Conservation (phyloP, 2,888 invertebrate genomes). For the Coelinius sp. region DNA sequence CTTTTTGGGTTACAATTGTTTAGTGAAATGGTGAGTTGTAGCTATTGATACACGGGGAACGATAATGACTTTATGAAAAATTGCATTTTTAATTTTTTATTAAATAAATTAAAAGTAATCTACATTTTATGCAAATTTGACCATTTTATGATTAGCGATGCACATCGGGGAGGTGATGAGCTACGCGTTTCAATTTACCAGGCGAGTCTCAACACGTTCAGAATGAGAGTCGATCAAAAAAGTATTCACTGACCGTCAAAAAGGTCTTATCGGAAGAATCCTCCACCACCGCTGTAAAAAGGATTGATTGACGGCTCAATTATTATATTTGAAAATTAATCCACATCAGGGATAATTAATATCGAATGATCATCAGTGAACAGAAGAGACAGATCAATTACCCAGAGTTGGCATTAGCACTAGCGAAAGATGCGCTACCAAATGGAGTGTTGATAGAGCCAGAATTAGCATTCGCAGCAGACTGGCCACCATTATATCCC, state of each 20-base stretch:
- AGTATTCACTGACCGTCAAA: not conserved
- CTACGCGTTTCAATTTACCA: too few species aligned
- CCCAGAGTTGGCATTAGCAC: not conserved
- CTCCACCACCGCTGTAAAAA: not conserved
- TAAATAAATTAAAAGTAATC: not conserved
- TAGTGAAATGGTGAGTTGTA: too few species aligned
- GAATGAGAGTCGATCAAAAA: too few species aligned
- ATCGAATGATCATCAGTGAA: not conserved
- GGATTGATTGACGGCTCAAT: too few species aligned
- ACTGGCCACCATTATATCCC: slow-evolving; percentile 26
- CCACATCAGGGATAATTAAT: too few species aligned
- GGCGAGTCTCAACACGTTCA: too few species aligned
- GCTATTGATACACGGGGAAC: not conserved
- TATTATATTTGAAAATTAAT: too few species aligned
- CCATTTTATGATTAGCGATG: not conserved
- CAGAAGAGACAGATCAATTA: not conserved
- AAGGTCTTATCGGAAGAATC: not conserved
- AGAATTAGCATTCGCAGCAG: not conserved
- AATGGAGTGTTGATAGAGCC: not conserved
- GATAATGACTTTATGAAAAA: not conserved
- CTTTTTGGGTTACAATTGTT: too few species aligned
- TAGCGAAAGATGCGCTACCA: not conserved
- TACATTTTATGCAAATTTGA: not conserved
- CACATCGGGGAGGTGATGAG: too few species aligned
- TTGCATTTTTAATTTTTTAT: not conserved